These are phyloP conservation scores for Salvelinus namaycush DNA, from an alignment of 2,113 vertebrate species.

Conservation along the genomic window DNA sequence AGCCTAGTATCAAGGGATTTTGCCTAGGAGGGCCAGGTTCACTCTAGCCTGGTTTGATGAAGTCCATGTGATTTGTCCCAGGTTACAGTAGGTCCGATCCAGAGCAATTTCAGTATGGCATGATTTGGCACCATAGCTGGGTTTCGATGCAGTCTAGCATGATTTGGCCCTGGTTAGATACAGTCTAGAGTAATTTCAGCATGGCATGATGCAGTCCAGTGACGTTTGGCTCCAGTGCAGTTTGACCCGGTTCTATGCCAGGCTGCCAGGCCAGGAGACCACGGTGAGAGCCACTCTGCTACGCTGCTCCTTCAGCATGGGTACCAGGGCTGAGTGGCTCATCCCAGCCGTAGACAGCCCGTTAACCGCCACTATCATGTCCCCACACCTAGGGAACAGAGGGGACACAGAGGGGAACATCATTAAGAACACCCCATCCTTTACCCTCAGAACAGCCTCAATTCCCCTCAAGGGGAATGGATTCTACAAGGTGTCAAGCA, in stretches of 20 bases:
- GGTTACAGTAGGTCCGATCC: no score
- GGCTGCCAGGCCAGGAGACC: constrained; percentile 97
- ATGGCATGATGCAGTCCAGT: constrained; percentile 50
- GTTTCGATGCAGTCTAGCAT: background rate
- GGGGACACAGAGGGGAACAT: constrained; percentile 1
- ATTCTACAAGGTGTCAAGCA: no score
- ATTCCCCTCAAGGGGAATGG: no score
- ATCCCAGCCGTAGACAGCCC: constrained; percentile 92
- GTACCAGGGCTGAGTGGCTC: constrained; percentile 96
- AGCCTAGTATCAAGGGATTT: constrained; percentile 51
- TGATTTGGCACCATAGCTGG: background rate
- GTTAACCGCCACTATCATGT: constrained; percentile 98
- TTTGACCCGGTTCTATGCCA: constrained; percentile 65
- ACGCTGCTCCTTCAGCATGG: constrained; percentile 97
- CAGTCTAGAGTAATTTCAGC: constrained; percentile 33
- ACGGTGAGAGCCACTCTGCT: constrained; percentile 95
- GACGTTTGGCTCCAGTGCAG: background rate
- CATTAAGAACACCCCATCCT: background rate
- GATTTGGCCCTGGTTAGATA: constrained; percentile 63
- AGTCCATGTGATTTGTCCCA: no score
- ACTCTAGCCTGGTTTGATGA: background rate
- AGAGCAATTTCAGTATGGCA: no score
- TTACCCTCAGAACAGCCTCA: no score
- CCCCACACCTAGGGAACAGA: constrained; percentile 84
- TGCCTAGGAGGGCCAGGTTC: background rate